These are phyloP conservation scores for Deroplatys truncata DNA, from an alignment of 2,888 invertebrate genomes.

Conservation along the genomic window DNA sequence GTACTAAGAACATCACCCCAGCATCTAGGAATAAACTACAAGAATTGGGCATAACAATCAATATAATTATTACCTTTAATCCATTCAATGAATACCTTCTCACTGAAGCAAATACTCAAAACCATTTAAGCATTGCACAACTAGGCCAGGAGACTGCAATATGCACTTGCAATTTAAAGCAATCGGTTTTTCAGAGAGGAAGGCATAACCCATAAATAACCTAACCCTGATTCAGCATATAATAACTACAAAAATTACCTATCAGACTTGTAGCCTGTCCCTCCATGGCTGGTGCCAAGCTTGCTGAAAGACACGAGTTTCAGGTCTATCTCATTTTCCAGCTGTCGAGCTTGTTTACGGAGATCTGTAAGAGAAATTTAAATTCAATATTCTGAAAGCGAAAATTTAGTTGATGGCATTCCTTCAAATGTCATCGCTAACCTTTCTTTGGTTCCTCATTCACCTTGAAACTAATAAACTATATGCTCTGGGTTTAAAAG, in stretches of 20 bases:
- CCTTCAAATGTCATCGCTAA: background rate
- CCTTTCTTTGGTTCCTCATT: background rate
- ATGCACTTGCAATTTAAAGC: no score
- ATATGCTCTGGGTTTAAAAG: background rate
- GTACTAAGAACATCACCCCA: no score
- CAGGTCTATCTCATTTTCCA: slow-evolving; percentile 95
- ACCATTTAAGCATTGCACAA: no score
- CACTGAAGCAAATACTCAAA: no score
- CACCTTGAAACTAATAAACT: background rate
- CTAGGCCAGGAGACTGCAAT: no score
- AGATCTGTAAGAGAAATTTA: slow-evolving; percentile 59
- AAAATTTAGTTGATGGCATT: background rate
- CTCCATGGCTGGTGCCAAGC: slow-evolving; percentile 64
- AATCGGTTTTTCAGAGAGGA: no score
- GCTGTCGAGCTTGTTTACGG: slow-evolving; percentile 83
- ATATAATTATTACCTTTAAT: no score
- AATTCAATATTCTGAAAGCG: background rate
- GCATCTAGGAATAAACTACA: no score
- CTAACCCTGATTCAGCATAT: background rate
- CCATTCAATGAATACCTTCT: no score
- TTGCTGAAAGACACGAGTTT: slow-evolving; percentile 95
- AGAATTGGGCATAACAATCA: no score
- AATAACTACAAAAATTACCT: slow-evolving; percentile 25
- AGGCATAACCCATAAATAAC: no score
- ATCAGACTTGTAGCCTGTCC: slow-evolving; percentile 32